These are phyloP conservation scores for Notamacropus eugenii DNA, from an alignment of 2,797 vertebrate genomes.

Conservation along the genomic window DNA sequence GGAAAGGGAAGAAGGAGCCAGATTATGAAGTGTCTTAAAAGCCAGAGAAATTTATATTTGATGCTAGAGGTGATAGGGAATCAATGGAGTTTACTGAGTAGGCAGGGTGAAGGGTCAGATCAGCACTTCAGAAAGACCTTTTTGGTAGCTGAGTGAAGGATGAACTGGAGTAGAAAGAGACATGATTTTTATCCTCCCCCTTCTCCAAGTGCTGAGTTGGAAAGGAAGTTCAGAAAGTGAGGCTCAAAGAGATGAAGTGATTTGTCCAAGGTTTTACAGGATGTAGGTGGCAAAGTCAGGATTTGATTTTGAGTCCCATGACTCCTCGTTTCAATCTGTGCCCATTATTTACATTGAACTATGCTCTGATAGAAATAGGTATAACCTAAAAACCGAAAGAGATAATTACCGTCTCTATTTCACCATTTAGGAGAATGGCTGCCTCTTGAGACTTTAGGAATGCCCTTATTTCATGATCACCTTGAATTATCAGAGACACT, in stretches of 20 bases:
- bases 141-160: neutral
- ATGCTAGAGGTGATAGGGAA: neutral
- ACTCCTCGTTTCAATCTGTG: neutral
- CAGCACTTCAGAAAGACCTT: neutral
- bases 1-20: neutral
- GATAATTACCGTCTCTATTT: neutral
- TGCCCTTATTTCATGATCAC: neutral
- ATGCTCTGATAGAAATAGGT: neutral
- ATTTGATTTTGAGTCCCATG: neutral
- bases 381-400: neutral
- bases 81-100: neutral
- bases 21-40: neutral
- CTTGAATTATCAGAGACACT: neutral
- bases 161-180: neutral
- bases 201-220: neutral
- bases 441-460: neutral
- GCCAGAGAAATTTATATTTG: neutral
- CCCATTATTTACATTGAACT: neutral
- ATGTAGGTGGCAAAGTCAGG: neutral
- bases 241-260: neutral
- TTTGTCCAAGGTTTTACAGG: neutral
- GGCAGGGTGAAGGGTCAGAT: neutral
- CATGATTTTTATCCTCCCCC: neutral
- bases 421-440: neutral
- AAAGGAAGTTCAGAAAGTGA: neutral